These are phyloP conservation scores for Plagodis dolabraria DNA, from an alignment of 2,888 invertebrate genomes.

Conservation along the genomic window DNA sequence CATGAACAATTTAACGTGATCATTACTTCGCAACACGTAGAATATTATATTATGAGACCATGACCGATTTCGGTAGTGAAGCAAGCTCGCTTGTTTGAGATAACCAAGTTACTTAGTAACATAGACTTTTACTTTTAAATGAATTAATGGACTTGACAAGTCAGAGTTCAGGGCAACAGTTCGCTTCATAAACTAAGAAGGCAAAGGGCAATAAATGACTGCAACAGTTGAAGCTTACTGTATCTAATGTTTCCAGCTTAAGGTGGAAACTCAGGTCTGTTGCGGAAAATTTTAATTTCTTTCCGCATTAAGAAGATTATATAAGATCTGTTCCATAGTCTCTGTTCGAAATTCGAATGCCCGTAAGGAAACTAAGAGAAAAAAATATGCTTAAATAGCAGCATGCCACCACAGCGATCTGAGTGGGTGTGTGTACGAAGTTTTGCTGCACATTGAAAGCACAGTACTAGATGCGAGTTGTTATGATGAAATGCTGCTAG, in stretches of 20 bases:
- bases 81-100: not conserved
- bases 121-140: conserved; percentile 1
- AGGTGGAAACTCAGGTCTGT: not conserved
- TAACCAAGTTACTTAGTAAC: not conserved
- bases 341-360: no score
- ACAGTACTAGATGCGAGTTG: no score
- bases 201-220: no score
- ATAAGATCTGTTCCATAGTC: no score
- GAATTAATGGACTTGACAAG: conserved; percentile 15
- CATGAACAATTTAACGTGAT: conserved; percentile 39
- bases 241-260: not conserved
- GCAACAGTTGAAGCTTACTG: not conserved
- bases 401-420: no score
- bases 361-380: no score
- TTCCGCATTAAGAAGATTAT: no score
- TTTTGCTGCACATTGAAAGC: no score
- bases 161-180: conserved; percentile 12
- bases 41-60: conserved; percentile 16
- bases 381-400: no score
- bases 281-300: no score
- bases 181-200: not conserved
- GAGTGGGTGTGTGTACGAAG: no score
- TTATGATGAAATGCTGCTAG: no score
- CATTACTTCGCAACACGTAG: conserved; percentile 32
- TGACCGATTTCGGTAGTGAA: conserved; percentile 16